A percentile compares a stretch with the other conserved stretches of the same genome.
Evolutionary conservation across 2,888 invertebrate genomes (phyloP).

Genomic region (Aspidiotus destructor): DNA sequence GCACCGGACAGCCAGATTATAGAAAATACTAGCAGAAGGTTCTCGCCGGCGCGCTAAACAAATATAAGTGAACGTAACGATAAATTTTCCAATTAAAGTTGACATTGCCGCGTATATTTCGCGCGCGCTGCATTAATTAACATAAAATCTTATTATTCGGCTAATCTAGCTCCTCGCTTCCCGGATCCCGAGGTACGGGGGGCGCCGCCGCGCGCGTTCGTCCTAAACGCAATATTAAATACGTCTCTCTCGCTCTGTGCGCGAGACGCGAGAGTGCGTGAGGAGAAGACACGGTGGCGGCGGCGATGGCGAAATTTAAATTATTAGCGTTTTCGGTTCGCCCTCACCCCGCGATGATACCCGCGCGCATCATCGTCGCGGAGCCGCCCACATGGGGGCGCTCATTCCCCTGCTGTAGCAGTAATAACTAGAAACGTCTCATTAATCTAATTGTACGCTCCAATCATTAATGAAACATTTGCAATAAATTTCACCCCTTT

Average conservation of each 20-base stretch:
- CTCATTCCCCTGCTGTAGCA: constrained; percentile 14
- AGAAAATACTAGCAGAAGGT: constrained; percentile 25
- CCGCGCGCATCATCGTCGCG: constrained; percentile 14
- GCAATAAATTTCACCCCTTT: constrained; percentile 33
- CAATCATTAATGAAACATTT: constrained; percentile 33
- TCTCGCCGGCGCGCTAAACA: constrained; percentile 17
- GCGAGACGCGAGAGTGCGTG: background rate
- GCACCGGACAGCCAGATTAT: constrained; percentile 19
- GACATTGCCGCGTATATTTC: constrained; percentile 25
- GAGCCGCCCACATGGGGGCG: constrained; percentile 28
- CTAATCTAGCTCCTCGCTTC: constrained; percentile 27
- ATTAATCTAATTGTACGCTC: constrained; percentile 33
- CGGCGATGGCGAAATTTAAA: constrained; percentile 25
- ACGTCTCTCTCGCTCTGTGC: constrained; percentile 1
- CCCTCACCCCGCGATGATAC: constrained; percentile 8
- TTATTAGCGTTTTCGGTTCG: constrained; percentile 27
- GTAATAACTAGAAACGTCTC: constrained; percentile 32
- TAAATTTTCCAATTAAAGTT: constrained; percentile 33
- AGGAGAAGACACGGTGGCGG: background rate
- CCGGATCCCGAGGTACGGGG: background rate
- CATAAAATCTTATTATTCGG: constrained; percentile 33
- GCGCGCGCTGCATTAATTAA: constrained; percentile 31
- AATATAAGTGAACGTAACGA: constrained; percentile 30
- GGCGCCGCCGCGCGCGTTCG: background rate
- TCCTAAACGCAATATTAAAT: constrained; percentile 32